phyloP scores from a whole-genome alignment of 92 coral and sea anemone species.

The Virgularia gustaviana region DNA sequence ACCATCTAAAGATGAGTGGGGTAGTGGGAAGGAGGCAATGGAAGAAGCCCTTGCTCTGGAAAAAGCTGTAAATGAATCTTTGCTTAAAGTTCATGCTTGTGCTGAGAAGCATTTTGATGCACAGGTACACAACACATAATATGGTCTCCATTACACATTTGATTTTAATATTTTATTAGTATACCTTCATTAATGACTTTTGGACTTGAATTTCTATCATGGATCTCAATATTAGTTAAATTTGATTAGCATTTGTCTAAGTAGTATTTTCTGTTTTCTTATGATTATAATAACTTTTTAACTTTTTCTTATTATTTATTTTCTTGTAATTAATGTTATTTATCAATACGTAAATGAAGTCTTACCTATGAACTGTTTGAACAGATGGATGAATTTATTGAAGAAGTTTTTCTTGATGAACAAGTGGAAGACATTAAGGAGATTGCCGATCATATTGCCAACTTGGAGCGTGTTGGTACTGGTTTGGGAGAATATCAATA shows the following conservation, averaged over 20 bases:
- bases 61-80: conserved; percentile 85
- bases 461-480: conserved; percentile 85
- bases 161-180: not conserved
- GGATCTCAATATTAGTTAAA: not conserved
- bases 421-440: conserved; percentile 85
- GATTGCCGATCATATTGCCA: conserved; percentile 65
- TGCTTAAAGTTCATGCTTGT: conserved; percentile 66
- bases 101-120: conserved; percentile 69
- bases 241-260: no score
- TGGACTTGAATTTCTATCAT: not conserved
- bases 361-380: not conserved
- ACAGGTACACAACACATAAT: no score
- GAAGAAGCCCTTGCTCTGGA: conserved; percentile 80
- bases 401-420: conserved; percentile 70
- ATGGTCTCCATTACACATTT: not conserved
- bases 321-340: no score
- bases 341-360: no score
- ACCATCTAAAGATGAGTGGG: conserved; percentile 85
- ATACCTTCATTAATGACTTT: not conserved
- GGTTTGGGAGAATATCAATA: conserved; percentile 97
- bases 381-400: conserved; percentile 92
- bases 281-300: no score
- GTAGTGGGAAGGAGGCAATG: conserved; percentile 66
- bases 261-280: no score
- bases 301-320: no score